Evolutionary conservation across 2,797 vertebrate genomes (phyloP).

Genomic region (Spinus pinus): DNA sequence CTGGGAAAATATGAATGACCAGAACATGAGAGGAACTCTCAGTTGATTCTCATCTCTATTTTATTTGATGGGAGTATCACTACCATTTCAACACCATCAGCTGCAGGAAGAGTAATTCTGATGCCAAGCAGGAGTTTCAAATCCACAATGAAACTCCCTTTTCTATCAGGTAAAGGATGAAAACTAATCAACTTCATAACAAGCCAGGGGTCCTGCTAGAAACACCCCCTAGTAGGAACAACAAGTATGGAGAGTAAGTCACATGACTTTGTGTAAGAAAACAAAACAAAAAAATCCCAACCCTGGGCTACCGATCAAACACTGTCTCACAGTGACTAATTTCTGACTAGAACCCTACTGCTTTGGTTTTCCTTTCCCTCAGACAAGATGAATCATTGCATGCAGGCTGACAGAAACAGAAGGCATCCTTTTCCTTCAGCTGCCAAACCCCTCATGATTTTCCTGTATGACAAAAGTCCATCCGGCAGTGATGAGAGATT

Average conservation of each 20-base stretch:
- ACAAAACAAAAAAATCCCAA: conserved; percentile 37
- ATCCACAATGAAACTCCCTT: not conserved
- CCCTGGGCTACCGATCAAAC: not conserved
- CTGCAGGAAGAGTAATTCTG: not conserved
- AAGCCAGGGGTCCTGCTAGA: not conserved
- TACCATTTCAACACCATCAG: not conserved
- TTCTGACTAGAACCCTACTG: conserved; percentile 59
- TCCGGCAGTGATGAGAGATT: not conserved
- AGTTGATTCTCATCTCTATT: not conserved
- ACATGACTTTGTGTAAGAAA: conserved; percentile 36
- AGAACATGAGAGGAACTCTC: not conserved
- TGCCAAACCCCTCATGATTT: conserved; percentile 31
- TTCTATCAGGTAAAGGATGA: not conserved
- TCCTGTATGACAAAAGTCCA: conserved; percentile 16
- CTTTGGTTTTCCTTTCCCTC: conserved; percentile 64
- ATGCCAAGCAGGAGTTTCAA: not conserved
- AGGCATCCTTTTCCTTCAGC: conserved; percentile 31
- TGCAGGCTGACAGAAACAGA: conserved; percentile 36
- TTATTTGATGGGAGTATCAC: not conserved
- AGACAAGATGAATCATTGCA: conserved; percentile 52
- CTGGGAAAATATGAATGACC: not conserved
- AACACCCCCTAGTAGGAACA: not conserved
- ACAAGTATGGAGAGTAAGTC: conserved; percentile 24
- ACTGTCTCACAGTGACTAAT: conserved; percentile 28
- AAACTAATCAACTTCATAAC: not conserved